Percentiles rank a stretch among this genome's conserved stretches.
These are phyloP conservation scores for Melanostoma mellinum DNA, from an alignment of 2,888 invertebrate species.

Conservation along the genomic window DNA sequence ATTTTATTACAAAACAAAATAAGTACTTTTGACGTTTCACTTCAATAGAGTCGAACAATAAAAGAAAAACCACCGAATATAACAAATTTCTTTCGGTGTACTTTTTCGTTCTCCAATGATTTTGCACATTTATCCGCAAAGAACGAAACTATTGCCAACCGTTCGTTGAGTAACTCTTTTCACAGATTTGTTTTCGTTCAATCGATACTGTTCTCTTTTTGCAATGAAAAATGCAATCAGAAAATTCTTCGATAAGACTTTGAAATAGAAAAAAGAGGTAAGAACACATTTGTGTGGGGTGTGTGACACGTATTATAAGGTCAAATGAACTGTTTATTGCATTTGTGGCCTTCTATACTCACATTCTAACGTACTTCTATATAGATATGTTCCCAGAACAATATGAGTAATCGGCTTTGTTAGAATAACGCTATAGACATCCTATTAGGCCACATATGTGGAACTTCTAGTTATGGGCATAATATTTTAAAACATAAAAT, in stretches of 20 bases:
- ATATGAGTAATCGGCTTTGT: no score
- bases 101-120: constrained; percentile 15
- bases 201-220: constrained; percentile 41
- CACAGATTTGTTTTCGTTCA: constrained; percentile 51
- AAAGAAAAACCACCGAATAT: no score
- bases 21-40: no score
- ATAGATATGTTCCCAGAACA: neutral
- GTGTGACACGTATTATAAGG: constrained; percentile 67
- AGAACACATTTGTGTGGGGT: constrained; percentile 45
- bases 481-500: constrained; percentile 3
- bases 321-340: constrained; percentile 45
- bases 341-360: constrained; percentile 36
- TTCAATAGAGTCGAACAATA: no score
- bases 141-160: constrained; percentile 66
- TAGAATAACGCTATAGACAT: neutral
- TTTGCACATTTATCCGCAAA: constrained; percentile 43
- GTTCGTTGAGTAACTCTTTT: constrained; percentile 64
- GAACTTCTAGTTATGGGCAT: neutral
- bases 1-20: no score
- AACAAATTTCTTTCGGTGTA: constrained; percentile 63
- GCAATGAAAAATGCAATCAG: constrained; percentile 43
- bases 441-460: neutral
- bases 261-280: constrained; percentile 10
- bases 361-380: constrained; percentile 17
- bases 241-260: constrained; percentile 59